Percentiles rank a stretch among this genome's conserved stretches.
Conservation (phyloP, 2,888 invertebrate species). For the Ophonus ardosiacus region DNA sequence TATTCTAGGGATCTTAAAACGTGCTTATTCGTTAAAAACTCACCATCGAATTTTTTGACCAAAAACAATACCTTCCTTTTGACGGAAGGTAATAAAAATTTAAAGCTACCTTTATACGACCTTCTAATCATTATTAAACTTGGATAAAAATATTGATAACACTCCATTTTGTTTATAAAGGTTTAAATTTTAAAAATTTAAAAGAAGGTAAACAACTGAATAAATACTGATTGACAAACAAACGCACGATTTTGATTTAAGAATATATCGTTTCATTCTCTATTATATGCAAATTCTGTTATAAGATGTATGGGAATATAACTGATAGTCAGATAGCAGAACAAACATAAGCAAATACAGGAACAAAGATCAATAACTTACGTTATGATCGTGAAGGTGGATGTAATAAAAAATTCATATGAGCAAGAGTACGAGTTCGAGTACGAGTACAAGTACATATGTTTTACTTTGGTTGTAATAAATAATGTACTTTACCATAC, state of each 20-base stretch:
- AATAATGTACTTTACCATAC: background rate
- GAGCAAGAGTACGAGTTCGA: background rate
- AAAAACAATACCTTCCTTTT: too few relatives aligned
- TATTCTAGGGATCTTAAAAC: too few relatives aligned
- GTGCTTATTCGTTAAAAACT: too few relatives aligned
- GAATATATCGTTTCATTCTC: background rate
- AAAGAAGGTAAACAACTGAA: background rate
- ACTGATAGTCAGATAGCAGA: background rate
- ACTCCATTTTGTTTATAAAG: too few relatives aligned
- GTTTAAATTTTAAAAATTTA: too few relatives aligned
- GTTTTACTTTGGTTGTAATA: background rate
- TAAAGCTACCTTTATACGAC: too few relatives aligned
- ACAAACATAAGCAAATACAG: background rate
- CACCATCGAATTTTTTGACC: too few relatives aligned
- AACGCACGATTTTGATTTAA: background rate
- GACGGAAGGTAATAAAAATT: too few relatives aligned
- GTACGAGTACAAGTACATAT: background rate
- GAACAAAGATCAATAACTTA: background rate
- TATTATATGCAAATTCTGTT: background rate
- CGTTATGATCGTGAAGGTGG: background rate
- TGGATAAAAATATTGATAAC: too few relatives aligned
- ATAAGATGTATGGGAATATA: background rate
- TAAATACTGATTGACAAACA: background rate
- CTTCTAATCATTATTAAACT: too few relatives aligned
- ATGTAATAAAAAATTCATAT: background rate